These are phyloP conservation scores for Labeo calbasu DNA, from an alignment of 2,797 vertebrate species.

Conservation along the genomic window DNA sequence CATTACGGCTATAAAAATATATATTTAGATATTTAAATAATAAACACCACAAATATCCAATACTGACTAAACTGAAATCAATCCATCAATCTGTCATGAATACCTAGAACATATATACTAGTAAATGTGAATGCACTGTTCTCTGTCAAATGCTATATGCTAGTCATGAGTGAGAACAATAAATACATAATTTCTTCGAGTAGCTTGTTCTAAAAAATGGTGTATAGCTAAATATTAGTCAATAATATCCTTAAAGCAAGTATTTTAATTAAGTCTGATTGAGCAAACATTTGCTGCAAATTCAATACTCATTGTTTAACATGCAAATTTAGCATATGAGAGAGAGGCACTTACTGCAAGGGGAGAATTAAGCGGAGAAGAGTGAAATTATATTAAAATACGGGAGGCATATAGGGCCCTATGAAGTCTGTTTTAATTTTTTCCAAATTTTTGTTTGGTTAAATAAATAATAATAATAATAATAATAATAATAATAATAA, in stretches of 20 bases:
- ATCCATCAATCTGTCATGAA: no score
- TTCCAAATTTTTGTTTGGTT: no score
- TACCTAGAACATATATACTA: neutral
- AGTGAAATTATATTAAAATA: neutral
- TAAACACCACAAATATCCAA: no score
- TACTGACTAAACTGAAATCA: no score
- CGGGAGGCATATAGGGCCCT: neutral
- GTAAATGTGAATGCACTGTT: neutral
- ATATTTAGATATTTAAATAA: no score
- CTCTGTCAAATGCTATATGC: neutral
- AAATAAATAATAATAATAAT: no score
- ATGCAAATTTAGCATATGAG: neutral
- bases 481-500: no score
- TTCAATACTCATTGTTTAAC: neutral
- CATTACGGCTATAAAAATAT: no score
- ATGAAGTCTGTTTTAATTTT: no score
- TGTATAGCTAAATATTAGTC: neutral
- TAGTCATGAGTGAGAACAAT: neutral
- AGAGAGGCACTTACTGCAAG: neutral
- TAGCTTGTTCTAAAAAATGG: neutral
- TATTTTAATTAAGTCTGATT: neutral
- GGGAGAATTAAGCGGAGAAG: neutral
- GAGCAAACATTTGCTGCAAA: conserved; percentile 6
- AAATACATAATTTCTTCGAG: neutral
- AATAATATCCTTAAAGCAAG: neutral